Percentiles rank a stretch among this genome's conserved stretches.
Evolutionary conservation across 2,113 vertebrate genomes (phyloP).

Genomic region (Meles meles): DNA sequence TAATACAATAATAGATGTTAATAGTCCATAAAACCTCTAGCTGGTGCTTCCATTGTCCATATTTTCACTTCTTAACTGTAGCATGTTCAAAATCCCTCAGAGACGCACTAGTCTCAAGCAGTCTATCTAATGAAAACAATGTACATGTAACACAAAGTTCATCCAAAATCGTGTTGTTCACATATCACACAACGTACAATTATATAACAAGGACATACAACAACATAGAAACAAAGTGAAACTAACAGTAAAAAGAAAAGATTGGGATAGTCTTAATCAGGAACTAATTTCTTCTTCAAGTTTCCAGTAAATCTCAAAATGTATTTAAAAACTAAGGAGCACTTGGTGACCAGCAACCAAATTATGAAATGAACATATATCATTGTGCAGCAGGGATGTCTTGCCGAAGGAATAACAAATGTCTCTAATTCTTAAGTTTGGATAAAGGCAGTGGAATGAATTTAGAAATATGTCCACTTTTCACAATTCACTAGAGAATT

Average conservation of each 20-base stretch:
- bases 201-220: constrained; percentile 77
- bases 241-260: constrained; percentile 30
- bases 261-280: constrained; percentile 59
- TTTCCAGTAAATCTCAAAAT: constrained; percentile 78
- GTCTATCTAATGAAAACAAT: constrained; percentile 95
- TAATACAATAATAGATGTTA: constrained; percentile 73
- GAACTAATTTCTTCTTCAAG: constrained; percentile 80
- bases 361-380: constrained; percentile 73
- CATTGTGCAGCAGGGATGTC: constrained; percentile 70
- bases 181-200: constrained; percentile 77
- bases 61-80: constrained; percentile 87
- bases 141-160: constrained; percentile 86
- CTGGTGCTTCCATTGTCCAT: constrained; percentile 89
- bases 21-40: constrained; percentile 89
- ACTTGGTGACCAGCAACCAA: constrained; percentile 81
- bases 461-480: constrained; percentile 76
- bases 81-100: constrained; percentile 91
- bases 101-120: constrained; percentile 93
- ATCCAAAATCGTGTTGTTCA: constrained; percentile 77
- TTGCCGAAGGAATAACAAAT: constrained; percentile 66
- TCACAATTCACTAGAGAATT: constrained; percentile 75
- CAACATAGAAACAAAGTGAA: constrained; percentile 61
- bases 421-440: constrained; percentile 73
- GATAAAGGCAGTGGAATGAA: constrained; percentile 81
- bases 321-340: constrained; percentile 82